Conservation (phyloP, 2,113 vertebrate genomes). For the Lepisosteus osseus region DNA sequence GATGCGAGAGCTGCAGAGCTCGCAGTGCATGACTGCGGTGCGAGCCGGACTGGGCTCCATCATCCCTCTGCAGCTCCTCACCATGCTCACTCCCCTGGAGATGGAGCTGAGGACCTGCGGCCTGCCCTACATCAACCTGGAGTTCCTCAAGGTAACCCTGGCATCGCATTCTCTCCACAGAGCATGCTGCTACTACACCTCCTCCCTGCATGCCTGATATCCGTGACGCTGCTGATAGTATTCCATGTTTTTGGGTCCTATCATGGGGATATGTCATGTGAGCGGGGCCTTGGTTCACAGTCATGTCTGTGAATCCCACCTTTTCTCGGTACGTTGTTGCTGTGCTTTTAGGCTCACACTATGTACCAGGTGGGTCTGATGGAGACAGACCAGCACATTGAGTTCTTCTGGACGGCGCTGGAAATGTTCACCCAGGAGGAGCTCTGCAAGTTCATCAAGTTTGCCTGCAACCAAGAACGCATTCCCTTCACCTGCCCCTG, state of each 20-base stretch:
- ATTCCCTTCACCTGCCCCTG: conserved; percentile 97
- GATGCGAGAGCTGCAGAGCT: conserved; percentile 84
- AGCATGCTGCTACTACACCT: neutral
- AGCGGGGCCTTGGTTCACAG: neutral
- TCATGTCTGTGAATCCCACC: neutral
- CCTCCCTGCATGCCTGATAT: neutral
- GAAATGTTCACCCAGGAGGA: conserved; percentile 97
- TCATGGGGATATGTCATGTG: neutral
- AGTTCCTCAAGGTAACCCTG: conserved; percentile 87
- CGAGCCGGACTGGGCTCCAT: conserved; percentile 85
- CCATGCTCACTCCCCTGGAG: conserved; percentile 83
- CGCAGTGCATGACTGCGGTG: conserved; percentile 85
- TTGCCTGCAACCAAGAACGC: conserved; percentile 95
- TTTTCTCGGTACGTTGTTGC: neutral
- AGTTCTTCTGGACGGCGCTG: conserved; percentile 93
- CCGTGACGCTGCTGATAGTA: no score
- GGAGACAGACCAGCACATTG: conserved; percentile 96
- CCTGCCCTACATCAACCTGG: conserved; percentile 90
- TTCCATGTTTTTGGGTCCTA: no score
- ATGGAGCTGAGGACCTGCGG: conserved; percentile 94
- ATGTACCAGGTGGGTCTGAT: conserved; percentile 98
- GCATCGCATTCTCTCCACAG: neutral
- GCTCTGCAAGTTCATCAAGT: conserved; percentile 98
- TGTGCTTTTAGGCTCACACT: conserved; percentile 80
- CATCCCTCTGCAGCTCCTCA: conserved; percentile 94